Evolutionary conservation across 2,113 vertebrate genomes (phyloP).

Genomic region (Nothobranchius furzeri): DNA sequence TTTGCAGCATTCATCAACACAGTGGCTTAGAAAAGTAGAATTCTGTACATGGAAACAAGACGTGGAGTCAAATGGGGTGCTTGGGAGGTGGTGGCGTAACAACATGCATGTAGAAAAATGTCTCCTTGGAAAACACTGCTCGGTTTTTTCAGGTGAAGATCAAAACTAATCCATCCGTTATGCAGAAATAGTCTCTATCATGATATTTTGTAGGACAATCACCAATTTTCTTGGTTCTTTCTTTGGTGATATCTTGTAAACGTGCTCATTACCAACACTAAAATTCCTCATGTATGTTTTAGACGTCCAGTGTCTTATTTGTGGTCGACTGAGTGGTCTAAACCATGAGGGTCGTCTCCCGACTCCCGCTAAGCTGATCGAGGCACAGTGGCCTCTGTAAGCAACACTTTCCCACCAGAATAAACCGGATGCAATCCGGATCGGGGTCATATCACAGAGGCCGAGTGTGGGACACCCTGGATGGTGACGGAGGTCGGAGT

Average conservation of each 20-base stretch:
- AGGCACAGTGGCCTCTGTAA: conserved; percentile 7
- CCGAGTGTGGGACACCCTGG: conserved; percentile 93
- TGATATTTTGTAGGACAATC: background rate
- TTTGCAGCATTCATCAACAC: conserved; percentile 65
- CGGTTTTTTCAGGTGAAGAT: conserved; percentile 50
- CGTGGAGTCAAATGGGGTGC: conserved; percentile 52
- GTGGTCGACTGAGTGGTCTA: conserved; percentile 1
- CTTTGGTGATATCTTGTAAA: background rate
- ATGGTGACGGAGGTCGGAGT: conserved; percentile 93
- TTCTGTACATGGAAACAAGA: conserved; percentile 71
- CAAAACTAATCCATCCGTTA: conserved; percentile 11
- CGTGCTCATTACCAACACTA: conserved; percentile 18
- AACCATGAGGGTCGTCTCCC: conserved; percentile 10
- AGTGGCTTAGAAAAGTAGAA: conserved; percentile 72
- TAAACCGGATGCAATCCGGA: conserved; percentile 11
- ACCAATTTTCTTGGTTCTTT: background rate
- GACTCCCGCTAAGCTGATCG: background rate
- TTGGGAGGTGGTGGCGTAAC: conserved; percentile 26
- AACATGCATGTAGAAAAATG: conserved; percentile 64
- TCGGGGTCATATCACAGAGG: conserved; percentile 89
- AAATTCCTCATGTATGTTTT: conserved; percentile 12
- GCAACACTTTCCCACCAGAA: conserved; percentile 2
- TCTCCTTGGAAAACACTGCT: conserved; percentile 68
- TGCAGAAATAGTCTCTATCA: conserved; percentile 1
- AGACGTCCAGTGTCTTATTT: conserved; percentile 38